Conservation (phyloP, 2,113 vertebrate genomes). For the Rhombomys opimus region DNA sequence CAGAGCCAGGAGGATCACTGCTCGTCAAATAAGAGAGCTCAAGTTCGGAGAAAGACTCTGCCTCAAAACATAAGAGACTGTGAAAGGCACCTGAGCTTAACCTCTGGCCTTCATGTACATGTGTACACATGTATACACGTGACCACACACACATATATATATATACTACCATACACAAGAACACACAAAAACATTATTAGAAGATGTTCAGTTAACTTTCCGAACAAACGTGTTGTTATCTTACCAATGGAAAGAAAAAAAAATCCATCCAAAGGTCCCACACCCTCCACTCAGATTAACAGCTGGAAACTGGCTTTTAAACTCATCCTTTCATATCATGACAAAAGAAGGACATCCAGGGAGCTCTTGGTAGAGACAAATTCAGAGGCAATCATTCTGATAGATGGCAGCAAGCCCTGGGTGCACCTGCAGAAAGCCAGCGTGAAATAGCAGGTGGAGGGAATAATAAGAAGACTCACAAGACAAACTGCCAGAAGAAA, state of each 20-base stretch:
- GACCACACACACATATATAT: too few species aligned
- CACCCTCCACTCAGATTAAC: not conserved
- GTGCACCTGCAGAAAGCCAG: conserved; percentile 22
- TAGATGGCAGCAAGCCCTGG: not conserved
- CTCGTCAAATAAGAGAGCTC: not conserved
- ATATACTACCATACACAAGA: not conserved
- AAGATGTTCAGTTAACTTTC: conserved; percentile 51
- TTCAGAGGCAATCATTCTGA: conserved; percentile 55
- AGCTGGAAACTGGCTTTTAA: conserved; percentile 31
- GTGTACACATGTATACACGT: too few species aligned
- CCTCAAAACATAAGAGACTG: not conserved
- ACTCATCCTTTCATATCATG: conserved; percentile 9
- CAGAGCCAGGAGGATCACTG: not conserved
- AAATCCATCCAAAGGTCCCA: not conserved
- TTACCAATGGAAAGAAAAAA: not conserved
- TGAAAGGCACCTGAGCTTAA: not conserved
- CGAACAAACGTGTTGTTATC: conserved; percentile 52
- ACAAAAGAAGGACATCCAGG: conserved; percentile 47
- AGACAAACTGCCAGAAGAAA: conserved; percentile 46
- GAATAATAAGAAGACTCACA: conserved; percentile 43
- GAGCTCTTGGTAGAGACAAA: conserved; percentile 33
- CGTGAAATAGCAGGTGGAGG: not conserved
- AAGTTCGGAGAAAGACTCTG: not conserved
- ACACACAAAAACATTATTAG: not conserved
- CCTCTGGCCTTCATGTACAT: not conserved